Base-by-base conservation (phyloP, 2,113 vertebrate genomes). In the Scolopax mira region DNA sequence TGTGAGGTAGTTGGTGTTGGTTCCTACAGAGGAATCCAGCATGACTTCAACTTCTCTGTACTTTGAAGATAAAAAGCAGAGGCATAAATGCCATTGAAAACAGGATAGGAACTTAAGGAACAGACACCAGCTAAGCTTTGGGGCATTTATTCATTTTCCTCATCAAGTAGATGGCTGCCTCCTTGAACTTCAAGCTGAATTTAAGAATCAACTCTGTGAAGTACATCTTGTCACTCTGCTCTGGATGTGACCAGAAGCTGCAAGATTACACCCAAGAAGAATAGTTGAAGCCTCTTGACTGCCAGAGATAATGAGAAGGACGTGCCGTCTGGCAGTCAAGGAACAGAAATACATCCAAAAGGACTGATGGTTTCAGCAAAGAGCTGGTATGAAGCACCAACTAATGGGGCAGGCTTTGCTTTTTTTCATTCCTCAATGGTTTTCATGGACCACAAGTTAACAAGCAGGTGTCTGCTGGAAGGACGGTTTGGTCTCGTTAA, bases 401-500 rank as follows among this genome's bases (percentile, higher is more conserved):
- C 54, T 64, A 84, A 72, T 35, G 13, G 55, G 49, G 44, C 23
- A 88, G 60, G 65, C 54, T 46, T 44, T 58, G 58, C 64, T 79
- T 89, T 69, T 82, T 13, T 73, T 82, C 75, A 28, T 73, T 82
- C 54, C 60, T 67, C 37, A 61, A 15, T 3, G 4, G 14, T 77
- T 80, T 58, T 35, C 23, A 52, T 0, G 0, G 46, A 52, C 39
- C 7, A 21, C 39, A 73, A 48, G 66, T 60, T 54, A 73, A 85
- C 55, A 74, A 46, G 71, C 25, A 74, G 0, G 0, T 14, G 13
- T n/a, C 31, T 0, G 3, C 6, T 81, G 30, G 25, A 83, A 88
- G 33, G 60, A 49, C 23, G 24, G 15, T 27, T 37, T 51, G 55
- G 39, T 83, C 55, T 74, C 71, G 19, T 46, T 48, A 79, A 48